Evolutionary conservation across 2,888 invertebrate species (phyloP).

Genomic region (Spicauda simplicius): DNA sequence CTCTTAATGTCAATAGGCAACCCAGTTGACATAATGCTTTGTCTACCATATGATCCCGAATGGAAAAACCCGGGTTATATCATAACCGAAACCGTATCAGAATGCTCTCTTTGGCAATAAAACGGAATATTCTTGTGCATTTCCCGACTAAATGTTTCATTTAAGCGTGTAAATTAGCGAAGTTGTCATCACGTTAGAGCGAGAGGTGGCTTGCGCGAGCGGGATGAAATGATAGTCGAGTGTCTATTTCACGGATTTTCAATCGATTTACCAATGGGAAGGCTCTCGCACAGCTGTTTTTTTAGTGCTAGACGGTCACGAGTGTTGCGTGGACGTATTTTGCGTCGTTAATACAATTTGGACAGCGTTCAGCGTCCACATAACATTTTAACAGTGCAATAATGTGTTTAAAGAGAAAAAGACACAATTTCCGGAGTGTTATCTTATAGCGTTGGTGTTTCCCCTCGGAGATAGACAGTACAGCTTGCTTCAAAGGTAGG

Average conservation of each 20-base stretch:
- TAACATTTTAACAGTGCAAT: conserved; percentile 77
- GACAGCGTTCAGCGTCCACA: conserved; percentile 76
- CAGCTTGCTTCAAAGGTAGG: conserved; percentile 74
- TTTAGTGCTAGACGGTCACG: conserved; percentile 70
- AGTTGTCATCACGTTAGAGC: conserved; percentile 51
- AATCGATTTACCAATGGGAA: conserved; percentile 83
- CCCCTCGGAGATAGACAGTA: conserved; percentile 69
- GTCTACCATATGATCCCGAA: conserved; percentile 74
- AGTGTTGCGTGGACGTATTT: conserved; percentile 58
- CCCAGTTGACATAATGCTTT: conserved; percentile 74
- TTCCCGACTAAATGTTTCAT: conserved; percentile 11
- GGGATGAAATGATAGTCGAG: conserved; percentile 55
- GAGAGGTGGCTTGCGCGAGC: conserved; percentile 56
- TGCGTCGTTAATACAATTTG: conserved; percentile 60
- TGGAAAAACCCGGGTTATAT: conserved; percentile 42
- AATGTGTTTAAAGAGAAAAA: conserved; percentile 84
- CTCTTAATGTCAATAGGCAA: conserved; percentile 59
- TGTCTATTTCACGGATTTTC: conserved; percentile 63
- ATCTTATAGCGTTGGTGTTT: conserved; percentile 83
- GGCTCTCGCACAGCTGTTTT: conserved; percentile 73
- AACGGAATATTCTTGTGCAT: conserved; percentile 38
- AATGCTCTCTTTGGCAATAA: conserved; percentile 37
- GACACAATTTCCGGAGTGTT: conserved; percentile 80
- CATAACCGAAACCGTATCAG: conserved; percentile 37
- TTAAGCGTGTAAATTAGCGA: conserved; percentile 24